Evolutionary conservation across 2,888 invertebrate genomes (phyloP).

Genomic region (Taphrorychus bicolor): DNA sequence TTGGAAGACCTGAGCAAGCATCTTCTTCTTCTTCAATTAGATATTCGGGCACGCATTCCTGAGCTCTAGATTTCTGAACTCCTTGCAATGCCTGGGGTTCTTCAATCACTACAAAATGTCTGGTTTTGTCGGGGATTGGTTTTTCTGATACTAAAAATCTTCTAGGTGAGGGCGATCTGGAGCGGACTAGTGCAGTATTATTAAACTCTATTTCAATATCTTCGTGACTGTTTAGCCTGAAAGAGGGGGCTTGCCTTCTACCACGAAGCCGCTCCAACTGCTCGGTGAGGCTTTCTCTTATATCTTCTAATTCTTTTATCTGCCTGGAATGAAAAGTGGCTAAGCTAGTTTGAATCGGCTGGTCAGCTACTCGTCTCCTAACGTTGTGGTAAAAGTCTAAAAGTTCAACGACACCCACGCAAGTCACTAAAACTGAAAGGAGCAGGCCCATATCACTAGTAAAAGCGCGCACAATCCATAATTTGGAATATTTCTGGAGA

Average conservation of each 20-base stretch:
- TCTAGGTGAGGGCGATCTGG: slow-evolving; percentile 44
- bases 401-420: slow-evolving; percentile 77
- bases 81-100: slow-evolving; percentile 29
- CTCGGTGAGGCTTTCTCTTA: slow-evolving; percentile 13
- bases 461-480: slow-evolving; percentile 19
- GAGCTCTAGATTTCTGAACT: slow-evolving; percentile 40
- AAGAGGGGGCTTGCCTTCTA: slow-evolving; percentile 30
- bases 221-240: slow-evolving; percentile 46
- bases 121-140: slow-evolving; percentile 22
- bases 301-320: slow-evolving; percentile 21
- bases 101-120: slow-evolving; percentile 45
- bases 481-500: no score
- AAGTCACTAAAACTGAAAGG: slow-evolving; percentile 76
- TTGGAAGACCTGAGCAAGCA: slow-evolving; percentile 25
- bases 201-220: slow-evolving; percentile 47
- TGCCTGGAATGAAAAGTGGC: slow-evolving; percentile 10
- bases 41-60: slow-evolving; percentile 46
- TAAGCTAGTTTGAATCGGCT: slow-evolving; percentile 6
- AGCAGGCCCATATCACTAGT: slow-evolving; percentile 70
- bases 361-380: slow-evolving; percentile 5
- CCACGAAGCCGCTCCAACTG: slow-evolving; percentile 20
- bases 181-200: slow-evolving; percentile 27
- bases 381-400: slow-evolving; percentile 55
- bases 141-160: slow-evolving; percentile 47
- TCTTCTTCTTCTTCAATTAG: slow-evolving; percentile 38